A percentile compares a stretch with the other conserved stretches of the same genome.
Conservation (phyloP, 2,797 vertebrate species). For the Hyperoplus lanceolatus region DNA sequence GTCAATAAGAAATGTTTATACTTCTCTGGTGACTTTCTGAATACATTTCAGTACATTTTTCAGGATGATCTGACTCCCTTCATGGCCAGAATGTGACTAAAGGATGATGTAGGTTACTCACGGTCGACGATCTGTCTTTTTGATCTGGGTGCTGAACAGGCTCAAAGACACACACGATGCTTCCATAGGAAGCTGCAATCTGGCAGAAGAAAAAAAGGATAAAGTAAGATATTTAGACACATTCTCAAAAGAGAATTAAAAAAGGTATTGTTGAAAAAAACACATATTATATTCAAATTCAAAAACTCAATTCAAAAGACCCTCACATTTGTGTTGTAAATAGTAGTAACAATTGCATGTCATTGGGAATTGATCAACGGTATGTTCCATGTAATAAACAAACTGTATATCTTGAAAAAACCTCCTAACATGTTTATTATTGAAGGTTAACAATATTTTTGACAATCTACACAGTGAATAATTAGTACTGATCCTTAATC, state of each 20-base stretch:
- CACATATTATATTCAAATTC: neutral
- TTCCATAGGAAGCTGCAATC: constrained; percentile 98
- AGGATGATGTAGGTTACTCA: constrained; percentile 80
- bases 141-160: constrained; percentile 88
- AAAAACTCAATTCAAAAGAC: neutral
- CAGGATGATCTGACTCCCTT: constrained; percentile 28
- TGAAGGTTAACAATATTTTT: neutral
- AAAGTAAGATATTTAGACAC: neutral
- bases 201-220: constrained; percentile 68
- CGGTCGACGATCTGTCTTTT: constrained; percentile 83
- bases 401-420: neutral
- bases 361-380: neutral
- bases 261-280: neutral
- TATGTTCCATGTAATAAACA: neutral
- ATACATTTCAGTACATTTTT: constrained; percentile 20
- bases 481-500: neutral
- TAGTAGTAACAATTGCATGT: neutral
- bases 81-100: constrained; percentile 28
- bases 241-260: neutral
- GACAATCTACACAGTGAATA: neutral
- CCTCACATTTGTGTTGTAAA: neutral
- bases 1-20: constrained; percentile 10
- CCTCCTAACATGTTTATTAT: neutral
- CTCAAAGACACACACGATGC: constrained; percentile 94
- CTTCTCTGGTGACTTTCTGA: constrained; percentile 4